These are phyloP conservation scores for Chaetops frenatus DNA, from an alignment of 2,113 vertebrate genomes.

Conservation along the genomic window DNA sequence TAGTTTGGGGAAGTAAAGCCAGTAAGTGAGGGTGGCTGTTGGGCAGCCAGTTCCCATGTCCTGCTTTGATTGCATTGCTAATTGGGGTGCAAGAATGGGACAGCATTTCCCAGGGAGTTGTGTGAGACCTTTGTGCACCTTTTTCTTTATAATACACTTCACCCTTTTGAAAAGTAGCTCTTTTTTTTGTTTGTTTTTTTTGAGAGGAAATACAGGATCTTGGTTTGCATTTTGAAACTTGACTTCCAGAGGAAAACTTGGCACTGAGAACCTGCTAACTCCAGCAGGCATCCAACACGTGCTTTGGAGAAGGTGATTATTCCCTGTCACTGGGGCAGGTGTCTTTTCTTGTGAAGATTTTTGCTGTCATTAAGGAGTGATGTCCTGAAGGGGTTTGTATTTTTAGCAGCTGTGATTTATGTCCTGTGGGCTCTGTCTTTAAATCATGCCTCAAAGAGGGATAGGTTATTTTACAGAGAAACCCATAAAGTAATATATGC, in stretches of 20 bases:
- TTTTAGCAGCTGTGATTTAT: conserved; percentile 56
- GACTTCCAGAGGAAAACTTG: neutral
- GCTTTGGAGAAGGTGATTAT: conserved; percentile 47
- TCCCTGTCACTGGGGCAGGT: conserved; percentile 26
- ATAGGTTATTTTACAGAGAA: conserved; percentile 45
- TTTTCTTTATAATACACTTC: neutral
- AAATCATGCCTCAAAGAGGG: conserved; percentile 48
- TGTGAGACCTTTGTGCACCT: neutral
- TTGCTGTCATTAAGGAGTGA: conserved; percentile 19
- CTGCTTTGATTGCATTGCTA: neutral
- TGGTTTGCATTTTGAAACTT: neutral
- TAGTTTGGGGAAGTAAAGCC: neutral
- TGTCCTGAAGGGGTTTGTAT: conserved; percentile 44
- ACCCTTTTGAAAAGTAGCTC: neutral
- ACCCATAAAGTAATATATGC: conserved; percentile 31
- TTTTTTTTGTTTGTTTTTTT: neutral
- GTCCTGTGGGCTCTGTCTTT: conserved; percentile 30
- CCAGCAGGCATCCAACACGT: conserved; percentile 8
- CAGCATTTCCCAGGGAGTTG: neutral
- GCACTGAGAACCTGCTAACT: neutral
- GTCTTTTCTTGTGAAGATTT: conserved; percentile 49
- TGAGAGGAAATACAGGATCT: neutral
- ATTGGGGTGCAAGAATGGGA: neutral
- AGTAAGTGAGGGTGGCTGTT: neutral
- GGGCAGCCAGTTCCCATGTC: neutral